Percentiles rank a stretch among this genome's conserved stretches.
phyloP scores from a whole-genome alignment of 2,113 vertebrate genomes.

The Erythrocercus mccallii region DNA sequence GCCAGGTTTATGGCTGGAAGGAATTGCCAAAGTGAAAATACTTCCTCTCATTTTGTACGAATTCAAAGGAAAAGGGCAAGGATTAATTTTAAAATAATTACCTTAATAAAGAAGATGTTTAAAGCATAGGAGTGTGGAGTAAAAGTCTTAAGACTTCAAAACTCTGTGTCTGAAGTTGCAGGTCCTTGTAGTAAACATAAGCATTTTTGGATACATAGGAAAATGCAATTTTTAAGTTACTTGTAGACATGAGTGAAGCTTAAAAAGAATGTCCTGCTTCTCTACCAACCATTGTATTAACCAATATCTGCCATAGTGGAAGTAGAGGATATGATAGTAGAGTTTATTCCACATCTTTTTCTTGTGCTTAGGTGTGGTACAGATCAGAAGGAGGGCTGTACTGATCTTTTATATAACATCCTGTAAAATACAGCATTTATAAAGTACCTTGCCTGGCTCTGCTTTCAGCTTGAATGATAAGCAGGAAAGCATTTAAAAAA shows the following conservation, averaged over 20 bases:
- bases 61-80: background rate
- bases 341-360: background rate
- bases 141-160: background rate
- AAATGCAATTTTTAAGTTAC: background rate
- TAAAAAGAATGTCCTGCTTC: background rate
- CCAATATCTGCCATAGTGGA: background rate
- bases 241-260: background rate
- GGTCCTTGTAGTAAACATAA: background rate
- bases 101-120: background rate
- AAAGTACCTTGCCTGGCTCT: background rate
- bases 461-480: background rate
- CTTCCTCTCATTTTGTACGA: background rate
- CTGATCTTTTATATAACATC: background rate
- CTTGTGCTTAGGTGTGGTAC: background rate
- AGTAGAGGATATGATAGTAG: background rate
- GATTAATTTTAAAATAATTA: background rate
- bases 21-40: background rate
- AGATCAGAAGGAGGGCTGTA: background rate
- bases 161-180: background rate
- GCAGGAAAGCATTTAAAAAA: background rate
- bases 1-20: background rate
- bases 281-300: rapidly evolving
- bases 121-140: background rate
- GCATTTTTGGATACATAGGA: background rate
- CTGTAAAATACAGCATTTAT: background rate